phyloP scores from a whole-genome alignment of 2,888 invertebrate genomes.

The Diadegma fenestrale region DNA sequence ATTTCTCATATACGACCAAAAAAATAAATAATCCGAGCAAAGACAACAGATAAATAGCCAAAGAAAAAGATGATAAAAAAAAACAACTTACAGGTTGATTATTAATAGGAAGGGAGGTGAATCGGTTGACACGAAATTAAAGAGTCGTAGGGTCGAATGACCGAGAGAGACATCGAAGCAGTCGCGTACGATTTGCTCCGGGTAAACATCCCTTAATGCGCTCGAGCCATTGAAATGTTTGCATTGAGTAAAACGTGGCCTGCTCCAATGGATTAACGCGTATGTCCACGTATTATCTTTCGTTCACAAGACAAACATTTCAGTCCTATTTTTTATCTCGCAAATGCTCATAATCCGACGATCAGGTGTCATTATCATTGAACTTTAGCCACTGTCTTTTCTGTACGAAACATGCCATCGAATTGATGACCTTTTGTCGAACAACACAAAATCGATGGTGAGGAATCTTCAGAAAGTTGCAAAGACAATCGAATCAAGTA shows the following conservation, averaged over 20 bases:
- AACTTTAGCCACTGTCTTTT: slow-evolving; percentile 2
- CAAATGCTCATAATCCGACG: slow-evolving; percentile 19
- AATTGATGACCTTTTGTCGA: not conserved
- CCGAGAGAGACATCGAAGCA: slow-evolving; percentile 28
- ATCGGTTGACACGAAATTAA: slow-evolving; percentile 5
- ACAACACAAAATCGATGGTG: not conserved
- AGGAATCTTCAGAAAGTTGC: not conserved
- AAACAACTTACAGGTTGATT: slow-evolving; percentile 15
- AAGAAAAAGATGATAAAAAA: slow-evolving; percentile 15
- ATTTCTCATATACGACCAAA: not conserved
- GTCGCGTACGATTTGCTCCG: slow-evolving; percentile 33
- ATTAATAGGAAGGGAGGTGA: slow-evolving; percentile 8
- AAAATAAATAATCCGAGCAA: slow-evolving; percentile 8
- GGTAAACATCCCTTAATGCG: slow-evolving; percentile 73
- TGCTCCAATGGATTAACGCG: slow-evolving; percentile 54
- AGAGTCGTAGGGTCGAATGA: slow-evolving; percentile 14
- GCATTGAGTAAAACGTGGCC: slow-evolving; percentile 59
- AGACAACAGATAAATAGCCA: slow-evolving; percentile 46
- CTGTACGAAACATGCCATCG: slow-evolving; percentile 32
- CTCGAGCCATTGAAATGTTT: slow-evolving; percentile 72
- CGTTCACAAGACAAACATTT: slow-evolving; percentile 34
- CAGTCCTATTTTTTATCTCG: slow-evolving; percentile 25
- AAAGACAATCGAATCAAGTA: slow-evolving; percentile 6
- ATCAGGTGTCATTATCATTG: slow-evolving; percentile 50
- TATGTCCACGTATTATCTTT: slow-evolving; percentile 56